These are phyloP conservation scores for Uria lomvia DNA, from an alignment of 2,113 vertebrate species.

Conservation along the genomic window DNA sequence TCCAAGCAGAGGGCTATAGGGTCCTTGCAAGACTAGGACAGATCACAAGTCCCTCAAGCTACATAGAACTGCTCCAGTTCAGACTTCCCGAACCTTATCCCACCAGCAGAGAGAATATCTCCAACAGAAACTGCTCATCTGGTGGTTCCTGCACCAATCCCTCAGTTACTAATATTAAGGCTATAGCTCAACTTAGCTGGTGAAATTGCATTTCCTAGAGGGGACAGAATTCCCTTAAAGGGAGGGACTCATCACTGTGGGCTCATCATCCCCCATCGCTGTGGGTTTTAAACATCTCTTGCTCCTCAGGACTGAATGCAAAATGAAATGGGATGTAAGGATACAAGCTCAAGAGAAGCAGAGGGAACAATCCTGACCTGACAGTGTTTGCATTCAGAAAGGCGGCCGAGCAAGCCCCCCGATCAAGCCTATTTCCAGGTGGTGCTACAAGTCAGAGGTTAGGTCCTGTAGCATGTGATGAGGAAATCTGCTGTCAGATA, in stretches of 20 bases:
- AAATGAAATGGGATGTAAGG: not conserved
- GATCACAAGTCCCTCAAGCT: not conserved
- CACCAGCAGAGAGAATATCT: not conserved
- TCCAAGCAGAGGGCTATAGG: not conserved
- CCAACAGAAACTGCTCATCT: not conserved
- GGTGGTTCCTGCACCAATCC: not conserved
- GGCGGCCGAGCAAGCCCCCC: not conserved
- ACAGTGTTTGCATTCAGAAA: not conserved
- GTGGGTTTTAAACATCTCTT: not conserved
- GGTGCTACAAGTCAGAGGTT: not conserved
- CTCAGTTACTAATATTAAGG: not conserved
- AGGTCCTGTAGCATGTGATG: not conserved
- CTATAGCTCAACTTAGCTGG: not conserved
- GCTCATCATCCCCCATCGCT: not conserved
- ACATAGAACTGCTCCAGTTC: not conserved
- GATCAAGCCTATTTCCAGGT: not conserved
- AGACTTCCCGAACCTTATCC: not conserved
- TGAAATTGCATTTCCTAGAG: not conserved
- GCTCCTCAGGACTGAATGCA: not conserved
- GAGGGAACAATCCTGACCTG: not conserved
- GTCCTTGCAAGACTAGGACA: not conserved
- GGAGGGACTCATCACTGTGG: not conserved
- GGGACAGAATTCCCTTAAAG: not conserved
- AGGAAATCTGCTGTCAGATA: not conserved
- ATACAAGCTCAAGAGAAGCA: not conserved